A percentile compares a stretch with the other conserved stretches of the same genome.
These are phyloP conservation scores for Copidosoma floridanum DNA, from an alignment of 1,140 invertebrate genomes.

Conservation along the genomic window DNA sequence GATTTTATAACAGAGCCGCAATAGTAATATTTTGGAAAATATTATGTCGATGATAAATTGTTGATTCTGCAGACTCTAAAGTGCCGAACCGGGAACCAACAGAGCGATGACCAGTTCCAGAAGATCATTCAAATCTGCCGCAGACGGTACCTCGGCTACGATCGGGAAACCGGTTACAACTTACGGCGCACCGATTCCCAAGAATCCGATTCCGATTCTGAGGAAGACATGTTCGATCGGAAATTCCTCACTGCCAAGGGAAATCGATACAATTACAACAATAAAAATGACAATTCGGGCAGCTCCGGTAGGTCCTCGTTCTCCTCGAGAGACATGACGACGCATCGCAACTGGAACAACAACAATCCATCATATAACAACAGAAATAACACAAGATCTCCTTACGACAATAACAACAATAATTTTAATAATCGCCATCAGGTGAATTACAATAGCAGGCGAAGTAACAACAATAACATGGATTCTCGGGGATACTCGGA, in stretches of 20 bases:
- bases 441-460: not conserved
- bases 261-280: slow-evolving; percentile 23
- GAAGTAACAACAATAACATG: not conserved
- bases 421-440: too few species aligned
- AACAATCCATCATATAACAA: not conserved
- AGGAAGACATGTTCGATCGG: slow-evolving; percentile 40
- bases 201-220: slow-evolving; percentile 37
- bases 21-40: too few species aligned
- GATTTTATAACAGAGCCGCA: too few species aligned
- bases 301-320: not conserved
- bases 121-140: slow-evolving; percentile 44
- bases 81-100: slow-evolving; percentile 44
- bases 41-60: too few species aligned
- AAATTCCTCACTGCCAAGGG: slow-evolving; percentile 31
- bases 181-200: slow-evolving; percentile 32
- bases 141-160: slow-evolving; percentile 30
- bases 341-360: slow-evolving; percentile 12
- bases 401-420: not conserved
- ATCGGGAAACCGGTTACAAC: slow-evolving; percentile 26
- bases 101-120: slow-evolving; percentile 41
- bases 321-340: not conserved
- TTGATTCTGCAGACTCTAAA: slow-evolving; percentile 38
- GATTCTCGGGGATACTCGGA: not conserved
- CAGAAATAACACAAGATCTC: not conserved
- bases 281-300: not conserved